Conservation (phyloP, 2,113 vertebrate species). For the Hyperopisus bebe region DNA sequence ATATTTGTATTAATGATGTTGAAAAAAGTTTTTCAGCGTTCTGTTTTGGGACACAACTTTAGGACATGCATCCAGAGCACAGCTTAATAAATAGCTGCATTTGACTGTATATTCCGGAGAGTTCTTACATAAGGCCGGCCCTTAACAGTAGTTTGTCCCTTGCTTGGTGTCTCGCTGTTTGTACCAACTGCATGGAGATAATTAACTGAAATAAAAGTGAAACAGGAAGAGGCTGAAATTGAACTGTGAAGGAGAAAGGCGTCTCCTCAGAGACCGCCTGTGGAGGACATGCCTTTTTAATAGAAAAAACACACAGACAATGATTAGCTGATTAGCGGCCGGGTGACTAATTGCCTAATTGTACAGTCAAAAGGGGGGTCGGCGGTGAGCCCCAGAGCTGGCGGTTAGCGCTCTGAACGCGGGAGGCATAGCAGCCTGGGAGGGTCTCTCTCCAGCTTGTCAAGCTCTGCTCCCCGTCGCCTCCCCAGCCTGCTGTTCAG, state of each 20-base stretch:
- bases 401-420: slow-evolving; percentile 31
- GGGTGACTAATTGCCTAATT: slow-evolving; percentile 32
- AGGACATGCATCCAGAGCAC: not conserved
- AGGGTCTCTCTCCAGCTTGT: slow-evolving; percentile 47
- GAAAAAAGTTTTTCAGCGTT: not conserved
- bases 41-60: not conserved
- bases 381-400: not conserved
- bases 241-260: not conserved
- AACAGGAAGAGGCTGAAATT: not conserved
- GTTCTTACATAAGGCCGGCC: not conserved
- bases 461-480: slow-evolving; percentile 34
- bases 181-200: not conserved
- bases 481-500: slow-evolving; percentile 41
- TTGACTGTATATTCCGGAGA: not conserved
- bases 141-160: not conserved
- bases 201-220: not conserved
- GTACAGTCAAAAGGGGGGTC: slow-evolving; percentile 25
- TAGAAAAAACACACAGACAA: slow-evolving; percentile 30
- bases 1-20: not conserved
- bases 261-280: not conserved
- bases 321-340: slow-evolving; percentile 27
- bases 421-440: slow-evolving; percentile 37
- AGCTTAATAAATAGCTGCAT: not conserved
- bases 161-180: not conserved
- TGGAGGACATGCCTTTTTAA: slow-evolving; percentile 28